Percentiles rank a stretch among this genome's conserved stretches.
Conservation (phyloP, 2,888 invertebrate genomes). For the Serrognathus titanus region DNA sequence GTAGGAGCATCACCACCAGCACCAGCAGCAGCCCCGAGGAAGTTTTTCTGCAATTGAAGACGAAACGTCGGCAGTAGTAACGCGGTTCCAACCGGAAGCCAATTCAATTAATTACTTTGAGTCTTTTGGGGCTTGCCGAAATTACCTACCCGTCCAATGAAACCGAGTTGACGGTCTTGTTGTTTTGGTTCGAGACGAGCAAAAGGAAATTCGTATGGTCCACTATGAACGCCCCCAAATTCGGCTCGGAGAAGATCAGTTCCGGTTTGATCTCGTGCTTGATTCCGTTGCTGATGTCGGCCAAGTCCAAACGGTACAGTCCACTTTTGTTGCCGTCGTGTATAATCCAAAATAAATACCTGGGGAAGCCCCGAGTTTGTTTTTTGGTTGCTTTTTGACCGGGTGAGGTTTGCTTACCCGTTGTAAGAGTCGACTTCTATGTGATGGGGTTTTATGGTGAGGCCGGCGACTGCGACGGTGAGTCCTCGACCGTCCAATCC, state of each 20-base stretch:
- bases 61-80: no score
- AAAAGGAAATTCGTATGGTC: conserved; percentile 79
- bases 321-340: conserved; percentile 59
- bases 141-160: conserved; percentile 73
- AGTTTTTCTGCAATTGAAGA: no score
- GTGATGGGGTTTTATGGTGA: conserved; percentile 69
- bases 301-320: conserved; percentile 72
- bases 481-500: conserved; percentile 70
- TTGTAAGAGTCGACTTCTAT: conserved; percentile 91
- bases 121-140: neutral
- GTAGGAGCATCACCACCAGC: no score
- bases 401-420: conserved; percentile 57
- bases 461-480: conserved; percentile 67
- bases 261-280: conserved; percentile 66
- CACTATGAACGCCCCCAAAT: conserved; percentile 78
- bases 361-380: conserved; percentile 36
- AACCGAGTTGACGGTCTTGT: conserved; percentile 76
- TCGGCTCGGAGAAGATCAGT: conserved; percentile 61
- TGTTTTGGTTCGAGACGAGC: conserved; percentile 68
- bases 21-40: no score
- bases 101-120: neutral
- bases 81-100: no score
- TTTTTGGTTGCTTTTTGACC: neutral
- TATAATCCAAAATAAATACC: conserved; percentile 78
- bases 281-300: conserved; percentile 71